phyloP scores from a whole-genome alignment of 2,113 vertebrate genomes.

The Daboia siamensis region DNA sequence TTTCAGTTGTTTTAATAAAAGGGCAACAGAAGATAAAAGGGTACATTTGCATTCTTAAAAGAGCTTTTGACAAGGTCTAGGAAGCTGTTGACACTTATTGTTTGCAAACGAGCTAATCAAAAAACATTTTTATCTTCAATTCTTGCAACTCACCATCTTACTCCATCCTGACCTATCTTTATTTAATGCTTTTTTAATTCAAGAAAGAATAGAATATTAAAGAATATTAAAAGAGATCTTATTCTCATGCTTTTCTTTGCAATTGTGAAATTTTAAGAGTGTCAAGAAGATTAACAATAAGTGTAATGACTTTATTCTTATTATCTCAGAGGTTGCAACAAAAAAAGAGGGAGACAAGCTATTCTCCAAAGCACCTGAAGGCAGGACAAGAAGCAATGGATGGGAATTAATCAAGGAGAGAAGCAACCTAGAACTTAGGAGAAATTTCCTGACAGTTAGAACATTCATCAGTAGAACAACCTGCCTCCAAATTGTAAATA shows the following conservation, averaged over 20 bases:
- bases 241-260: not conserved
- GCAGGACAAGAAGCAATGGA: too few species aligned
- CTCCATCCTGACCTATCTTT: not conserved
- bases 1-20: conserved; percentile 69
- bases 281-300: conserved; percentile 20
- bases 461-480: too few species aligned
- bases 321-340: too few species aligned
- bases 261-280: not conserved
- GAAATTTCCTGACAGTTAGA: too few species aligned
- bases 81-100: conserved; percentile 65
- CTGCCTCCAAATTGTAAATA: too few species aligned
- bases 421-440: too few species aligned
- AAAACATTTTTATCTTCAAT: conserved; percentile 40
- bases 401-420: too few species aligned
- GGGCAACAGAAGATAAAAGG: conserved; percentile 64
- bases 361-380: too few species aligned
- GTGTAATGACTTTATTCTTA: not conserved
- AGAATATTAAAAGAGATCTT: not conserved
- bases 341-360: too few species aligned
- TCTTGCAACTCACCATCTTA: not conserved
- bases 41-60: conserved; percentile 65
- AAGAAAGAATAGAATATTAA: not conserved
- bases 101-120: conserved; percentile 69
- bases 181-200: not conserved
- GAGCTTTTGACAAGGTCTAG: conserved; percentile 43